Conservation (phyloP, 1,140 invertebrate genomes). For the Prorops nasuta region DNA sequence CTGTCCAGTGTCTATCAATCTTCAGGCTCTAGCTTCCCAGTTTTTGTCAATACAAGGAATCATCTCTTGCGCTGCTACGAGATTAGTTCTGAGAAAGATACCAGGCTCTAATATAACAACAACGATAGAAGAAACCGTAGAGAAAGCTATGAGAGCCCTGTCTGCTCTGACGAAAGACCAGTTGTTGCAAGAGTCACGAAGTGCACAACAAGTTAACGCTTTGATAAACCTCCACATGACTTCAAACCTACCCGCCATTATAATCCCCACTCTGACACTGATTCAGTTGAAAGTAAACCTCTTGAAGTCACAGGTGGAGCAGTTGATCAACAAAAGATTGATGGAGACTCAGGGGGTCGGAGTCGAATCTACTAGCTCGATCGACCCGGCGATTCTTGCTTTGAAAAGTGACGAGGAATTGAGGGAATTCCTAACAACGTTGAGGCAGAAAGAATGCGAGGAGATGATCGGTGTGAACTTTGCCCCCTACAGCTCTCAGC, state of each 20-base stretch:
- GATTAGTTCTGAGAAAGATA: constrained; percentile 41
- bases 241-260: constrained; percentile 32
- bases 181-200: constrained; percentile 39
- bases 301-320: constrained; percentile 40
- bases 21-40: constrained; percentile 48
- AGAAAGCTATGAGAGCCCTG: constrained; percentile 31
- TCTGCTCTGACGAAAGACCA: constrained; percentile 38
- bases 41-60: constrained; percentile 44
- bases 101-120: constrained; percentile 39
- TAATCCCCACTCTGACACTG: constrained; percentile 43
- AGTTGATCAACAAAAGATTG: constrained; percentile 34
- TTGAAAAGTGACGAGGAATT: constrained; percentile 45
- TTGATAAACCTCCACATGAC: constrained; percentile 48
- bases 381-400: constrained; percentile 35
- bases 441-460: constrained; percentile 43
- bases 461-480: constrained; percentile 43
- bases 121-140: constrained; percentile 42
- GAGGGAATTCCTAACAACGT: constrained; percentile 31
- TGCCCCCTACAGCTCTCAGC: constrained; percentile 39
- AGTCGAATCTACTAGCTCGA: constrained; percentile 14
- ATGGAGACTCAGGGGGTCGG: constrained; percentile 42
- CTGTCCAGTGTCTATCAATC: constrained; percentile 41
- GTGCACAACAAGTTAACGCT: constrained; percentile 41
- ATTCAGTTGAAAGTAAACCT: constrained; percentile 47
- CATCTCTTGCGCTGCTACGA: constrained; percentile 39